These are phyloP conservation scores for Drosophila nigromelanica DNA, from an alignment of 1,140 invertebrate genomes.

Conservation along the genomic window DNA sequence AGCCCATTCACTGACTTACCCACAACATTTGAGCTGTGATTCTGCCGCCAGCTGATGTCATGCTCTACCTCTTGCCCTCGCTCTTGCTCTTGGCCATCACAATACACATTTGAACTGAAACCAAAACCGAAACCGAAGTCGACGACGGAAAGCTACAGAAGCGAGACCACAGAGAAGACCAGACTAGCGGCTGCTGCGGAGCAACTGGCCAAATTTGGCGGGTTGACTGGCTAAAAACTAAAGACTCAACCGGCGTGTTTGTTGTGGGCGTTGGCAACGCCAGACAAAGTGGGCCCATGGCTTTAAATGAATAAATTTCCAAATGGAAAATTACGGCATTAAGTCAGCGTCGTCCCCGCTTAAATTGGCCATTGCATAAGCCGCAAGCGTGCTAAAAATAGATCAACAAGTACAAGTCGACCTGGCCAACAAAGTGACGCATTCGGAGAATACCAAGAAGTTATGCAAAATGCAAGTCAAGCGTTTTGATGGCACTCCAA, in stretches of 20 bases:
- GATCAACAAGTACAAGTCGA: conserved; percentile 9
- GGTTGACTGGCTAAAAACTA: conserved; percentile 14
- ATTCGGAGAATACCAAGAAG: conserved; percentile 40
- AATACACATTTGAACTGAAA: conserved; percentile 21
- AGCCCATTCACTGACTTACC: conserved; percentile 3
- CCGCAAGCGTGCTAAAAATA: conserved; percentile 42
- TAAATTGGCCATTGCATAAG: conserved; percentile 43
- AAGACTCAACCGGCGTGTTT: conserved; percentile 9
- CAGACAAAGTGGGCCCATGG: conserved; percentile 32
- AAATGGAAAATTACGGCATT: conserved; percentile 43
- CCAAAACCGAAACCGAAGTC: not conserved
- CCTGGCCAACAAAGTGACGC: conserved; percentile 24
- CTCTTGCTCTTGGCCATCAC: conserved; percentile 18
- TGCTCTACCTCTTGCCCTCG: conserved; percentile 18
- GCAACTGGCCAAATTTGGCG: conserved; percentile 45
- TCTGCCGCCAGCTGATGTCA: conserved; percentile 50
- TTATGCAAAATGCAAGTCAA: conserved; percentile 42
- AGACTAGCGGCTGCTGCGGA: conserved; percentile 7
- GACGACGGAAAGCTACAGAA: not conserved
- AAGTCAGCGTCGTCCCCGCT: conserved; percentile 13
- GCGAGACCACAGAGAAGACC: conserved; percentile 7
- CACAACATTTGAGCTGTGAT: conserved; percentile 27
- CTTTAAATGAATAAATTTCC: conserved; percentile 14
- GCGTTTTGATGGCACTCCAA: conserved; percentile 20
- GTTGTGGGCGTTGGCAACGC: conserved; percentile 17